Percentiles rank a stretch among this genome's conserved stretches.
Conservation (phyloP, 64 coral and sea anemone genomes). For the Montipora efflorescens region DNA sequence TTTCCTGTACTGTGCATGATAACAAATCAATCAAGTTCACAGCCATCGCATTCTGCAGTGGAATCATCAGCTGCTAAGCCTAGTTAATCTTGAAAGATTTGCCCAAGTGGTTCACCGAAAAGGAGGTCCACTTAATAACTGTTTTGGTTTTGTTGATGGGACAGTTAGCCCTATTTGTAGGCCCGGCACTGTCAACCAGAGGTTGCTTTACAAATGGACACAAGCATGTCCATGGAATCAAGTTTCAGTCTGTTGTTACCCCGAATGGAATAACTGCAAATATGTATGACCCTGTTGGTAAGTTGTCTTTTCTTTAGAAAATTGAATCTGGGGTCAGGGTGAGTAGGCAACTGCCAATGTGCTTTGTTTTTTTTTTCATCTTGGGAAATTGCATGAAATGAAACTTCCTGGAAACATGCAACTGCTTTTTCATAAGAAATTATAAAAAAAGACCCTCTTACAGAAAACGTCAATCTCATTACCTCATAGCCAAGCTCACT, state of each 20-base stretch:
- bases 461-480: not conserved
- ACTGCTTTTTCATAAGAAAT: not conserved
- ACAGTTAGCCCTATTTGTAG: too few relatives aligned
- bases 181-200: too few relatives aligned
- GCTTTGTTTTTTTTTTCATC: not conserved
- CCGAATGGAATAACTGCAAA: too few relatives aligned
- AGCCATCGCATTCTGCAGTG: slow-evolving; percentile 54
- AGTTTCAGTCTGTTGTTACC: too few relatives aligned
- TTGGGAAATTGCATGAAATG: not conserved
- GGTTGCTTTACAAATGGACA: too few relatives aligned
- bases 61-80: slow-evolving; percentile 55
- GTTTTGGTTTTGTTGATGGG: too few relatives aligned
- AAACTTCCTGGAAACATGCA: not conserved
- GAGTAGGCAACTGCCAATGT: not conserved
- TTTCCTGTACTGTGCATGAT: slow-evolving; percentile 66
- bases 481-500: not conserved
- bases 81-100: slow-evolving; percentile 43
- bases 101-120: not conserved
- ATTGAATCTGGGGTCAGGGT: too few relatives aligned
- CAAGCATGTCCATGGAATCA: too few relatives aligned
- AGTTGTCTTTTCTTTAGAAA: too few relatives aligned
- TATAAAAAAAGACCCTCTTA: not conserved
- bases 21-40: slow-evolving; percentile 36
- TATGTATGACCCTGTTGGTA: too few relatives aligned
- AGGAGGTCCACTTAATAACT: not conserved